Base-by-base conservation (phyloP, 2,113 vertebrate genomes). In the Rhegmatorhina hoffmannsi region DNA sequence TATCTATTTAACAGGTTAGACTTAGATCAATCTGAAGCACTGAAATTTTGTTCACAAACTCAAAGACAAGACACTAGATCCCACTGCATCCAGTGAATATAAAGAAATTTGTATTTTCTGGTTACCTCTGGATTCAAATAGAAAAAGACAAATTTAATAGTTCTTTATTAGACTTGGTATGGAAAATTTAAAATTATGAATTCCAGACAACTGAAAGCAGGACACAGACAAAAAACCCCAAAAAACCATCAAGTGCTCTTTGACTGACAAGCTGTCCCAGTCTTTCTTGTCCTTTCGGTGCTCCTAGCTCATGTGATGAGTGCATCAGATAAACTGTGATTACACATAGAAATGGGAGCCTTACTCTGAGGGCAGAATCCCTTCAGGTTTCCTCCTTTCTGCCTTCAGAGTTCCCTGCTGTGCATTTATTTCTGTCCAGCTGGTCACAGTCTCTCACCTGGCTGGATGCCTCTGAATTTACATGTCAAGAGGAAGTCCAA, bases 201-300 rank as follows among this genome's bases (percentile, higher is more conserved):
- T 66, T 56, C 2, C 21, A 84, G 17, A 52, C 5, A 44, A 33
- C 5, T 56, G 7, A 24, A n/a, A 68, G 7, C 8, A 28, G 10
- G 76, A 55, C 6, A 68, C 9, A 83, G 9, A 66, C 13, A 25
- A 10, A 24, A 80, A 74, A 67, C 13, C 40, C 40, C 23, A 74
- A 58, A 70, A 60, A 7, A 0, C 1, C 21, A 3, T 58, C 10
- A 62, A 44, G 3, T 29, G 4, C 5, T 38, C 6, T 91, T 81
- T 87, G 9, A 10, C 11, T 78, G 19, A 53, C 13, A 82, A 49
- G 4, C 2, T 33, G 7, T 17, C 36, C 21, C 26, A 33, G 8
- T 44, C 55, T 74, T 81, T 58, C n/a, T 17, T 43, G 4, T 36
- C 25, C 78, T 66, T 77, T 52, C 1, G 0, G 13, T 58, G n/a